These are phyloP conservation scores for Trematocara variabile DNA, from an alignment of 2,113 vertebrate species.

Conservation along the genomic window DNA sequence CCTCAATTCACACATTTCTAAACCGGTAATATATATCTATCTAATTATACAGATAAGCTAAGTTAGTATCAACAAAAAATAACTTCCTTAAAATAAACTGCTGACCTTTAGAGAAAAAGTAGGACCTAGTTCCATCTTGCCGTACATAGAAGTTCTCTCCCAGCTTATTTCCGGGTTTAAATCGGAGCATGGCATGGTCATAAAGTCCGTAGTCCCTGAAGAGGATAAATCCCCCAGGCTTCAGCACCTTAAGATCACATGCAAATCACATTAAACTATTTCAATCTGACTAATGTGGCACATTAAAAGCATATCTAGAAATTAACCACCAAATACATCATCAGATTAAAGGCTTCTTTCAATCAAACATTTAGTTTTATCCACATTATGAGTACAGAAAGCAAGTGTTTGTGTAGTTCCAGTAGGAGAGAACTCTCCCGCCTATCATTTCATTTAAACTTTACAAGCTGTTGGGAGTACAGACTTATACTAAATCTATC, in stretches of 20 bases:
- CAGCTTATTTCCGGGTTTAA: slow-evolving; percentile 89
- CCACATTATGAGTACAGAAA: neutral
- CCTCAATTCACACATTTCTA: neutral
- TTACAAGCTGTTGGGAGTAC: neutral
- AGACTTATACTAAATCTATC: neutral
- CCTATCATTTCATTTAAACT: neutral
- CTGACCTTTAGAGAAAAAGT: slow-evolving; percentile 92
- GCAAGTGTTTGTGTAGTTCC: neutral
- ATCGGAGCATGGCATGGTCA: slow-evolving; percentile 94
- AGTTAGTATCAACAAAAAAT: neutral
- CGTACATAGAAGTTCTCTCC: slow-evolving; percentile 94
- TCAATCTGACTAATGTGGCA: neutral
- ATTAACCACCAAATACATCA: neutral
- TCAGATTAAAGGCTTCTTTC: neutral
- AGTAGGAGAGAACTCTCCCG: neutral
- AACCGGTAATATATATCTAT: neutral
- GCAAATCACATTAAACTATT: neutral
- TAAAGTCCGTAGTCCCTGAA: slow-evolving; percentile 94
- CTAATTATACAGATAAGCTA: neutral
- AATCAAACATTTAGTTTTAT: neutral
- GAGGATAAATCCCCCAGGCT: slow-evolving; percentile 83
- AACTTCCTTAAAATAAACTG: neutral
- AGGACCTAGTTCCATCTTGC: slow-evolving; percentile 93
- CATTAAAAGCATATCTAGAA: neutral
- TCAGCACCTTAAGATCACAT: slow-evolving; percentile 79